Conservation (phyloP, 2,888 invertebrate genomes). For the Leucophenga maculata region DNA sequence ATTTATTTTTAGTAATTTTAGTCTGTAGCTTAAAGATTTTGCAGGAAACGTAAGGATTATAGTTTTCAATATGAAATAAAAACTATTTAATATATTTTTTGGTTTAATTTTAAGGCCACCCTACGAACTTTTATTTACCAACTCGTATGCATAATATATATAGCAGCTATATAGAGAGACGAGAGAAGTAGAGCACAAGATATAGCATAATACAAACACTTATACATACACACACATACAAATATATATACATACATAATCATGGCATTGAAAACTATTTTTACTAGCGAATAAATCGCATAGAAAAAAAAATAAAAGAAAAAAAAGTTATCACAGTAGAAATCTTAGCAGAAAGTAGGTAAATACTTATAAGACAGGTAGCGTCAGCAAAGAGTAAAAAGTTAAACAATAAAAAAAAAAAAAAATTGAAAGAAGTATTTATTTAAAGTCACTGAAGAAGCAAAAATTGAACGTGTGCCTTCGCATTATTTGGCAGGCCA, state of each 20-base stretch:
- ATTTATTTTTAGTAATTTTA: too few species aligned
- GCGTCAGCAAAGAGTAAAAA: background rate
- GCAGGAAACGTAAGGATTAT: too few species aligned
- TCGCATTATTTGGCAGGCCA: background rate
- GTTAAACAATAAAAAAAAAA: background rate
- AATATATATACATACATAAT: slow-evolving; percentile 7
- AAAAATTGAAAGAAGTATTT: background rate
- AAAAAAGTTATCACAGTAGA: background rate
- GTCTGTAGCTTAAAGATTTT: too few species aligned
- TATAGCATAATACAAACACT: background rate
- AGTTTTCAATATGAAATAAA: too few species aligned
- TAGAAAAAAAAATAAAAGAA: slow-evolving; percentile 13
- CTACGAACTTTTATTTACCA: too few species aligned
- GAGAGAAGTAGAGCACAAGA: too few species aligned
- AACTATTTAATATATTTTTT: too few species aligned
- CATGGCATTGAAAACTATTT: slow-evolving; percentile 52
- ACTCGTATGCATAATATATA: background rate
- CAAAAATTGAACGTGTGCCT: background rate
- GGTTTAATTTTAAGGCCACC: too few species aligned
- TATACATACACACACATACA: slow-evolving; percentile 22
- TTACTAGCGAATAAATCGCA: slow-evolving; percentile 20
- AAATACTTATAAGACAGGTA: background rate
- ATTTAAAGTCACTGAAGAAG: background rate
- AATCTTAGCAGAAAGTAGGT: background rate
- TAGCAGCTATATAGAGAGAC: background rate